Evolutionary conservation across 2,797 vertebrate genomes (phyloP), one percentile per base, ranked within the genome.

Genomic region (Hyperoplus lanceolatus): DNA sequence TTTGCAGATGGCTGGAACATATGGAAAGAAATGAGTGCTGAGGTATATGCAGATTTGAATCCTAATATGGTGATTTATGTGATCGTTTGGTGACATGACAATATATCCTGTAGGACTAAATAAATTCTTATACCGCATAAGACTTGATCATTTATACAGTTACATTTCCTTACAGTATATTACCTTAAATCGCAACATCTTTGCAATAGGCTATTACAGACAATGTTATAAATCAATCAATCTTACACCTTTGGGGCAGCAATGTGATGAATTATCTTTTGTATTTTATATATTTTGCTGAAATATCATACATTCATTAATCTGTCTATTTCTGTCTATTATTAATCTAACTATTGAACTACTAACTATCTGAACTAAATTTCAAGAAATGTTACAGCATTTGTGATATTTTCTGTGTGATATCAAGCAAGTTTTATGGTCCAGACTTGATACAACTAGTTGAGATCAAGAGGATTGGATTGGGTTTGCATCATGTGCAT

Each of bases 1-100:
- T 80, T 71, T 82, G 68, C 82, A 89, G 85, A 82, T 79, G 86
- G 80, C 42, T 62, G 21, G 18, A 75, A 55, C 79, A 79, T 81
- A 85, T 84, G 82, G 56, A 60, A 36, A 4, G 38, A 78, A 75
- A 83, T 76, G 54, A 75, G 68, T 38, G 73, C 60, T 46, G 43
- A 29, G 29, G 29, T 29, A 61, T 43, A 42, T 64, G 38, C 15
- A 49, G 21, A n/a, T 15, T n/a, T 74, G 4, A 36, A 43, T n/a
- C 18, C 36, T 15, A 50, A 55, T 46, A 39, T 38, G 16, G 8
- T 58, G 48, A 2, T 45, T 45, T 11, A 45, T 45, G 43, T 45
- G 8, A 9, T 45, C 8, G 43, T 45, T 45, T 8, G 43, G 43
- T 8, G 43, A 45, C 43, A 45, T 9, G 43, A 45, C 10, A 8